Evolutionary conservation across 2,797 vertebrate species (phyloP), one percentile per base, ranked within the genome.

Genomic region (Perdix hodgsoniae): DNA sequence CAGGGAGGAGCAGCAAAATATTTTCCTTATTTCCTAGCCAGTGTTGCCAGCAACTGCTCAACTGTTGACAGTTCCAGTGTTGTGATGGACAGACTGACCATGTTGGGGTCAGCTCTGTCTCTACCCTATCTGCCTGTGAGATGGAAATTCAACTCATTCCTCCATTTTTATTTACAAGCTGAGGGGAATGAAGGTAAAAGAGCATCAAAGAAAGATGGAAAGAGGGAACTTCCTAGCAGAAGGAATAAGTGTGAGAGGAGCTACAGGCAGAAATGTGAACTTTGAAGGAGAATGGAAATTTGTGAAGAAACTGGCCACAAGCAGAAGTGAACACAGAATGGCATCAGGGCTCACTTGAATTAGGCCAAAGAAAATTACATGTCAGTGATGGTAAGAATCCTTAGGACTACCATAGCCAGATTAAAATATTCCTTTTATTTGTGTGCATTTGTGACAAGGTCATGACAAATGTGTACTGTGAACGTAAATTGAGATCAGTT

Each of bases 61-160:
- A 82, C 33, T 84, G 83, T 77, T 96, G 91, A 93, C 83, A 95
- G 64, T 90, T 91, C 61, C 90, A 60, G 67, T 86, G 83, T 54
- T 84, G 83, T 79, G 80, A 67, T 60, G 60, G 90, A 82, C 90
- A 52, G 50, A 54, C 50, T 54, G 37, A 40, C 37, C 17, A 16
- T 1, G 6, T 37, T 21, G 37, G 19, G 29, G 49, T 54, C 49
- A 71, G 52, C 40, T 90, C 71, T 94, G 57, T 61, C 74, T 35
- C 57, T 82, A 86, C 86, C 67, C 1, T 2, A 50, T 71, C 71
- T 89, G 63, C 73, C 80, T 61, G 63, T 19, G 44, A 52, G 47
- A 76, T 49, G 86, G 59, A 91, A 95, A 75, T 87, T 91, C 50
- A 78, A 11, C 27, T 69, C 40, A 33, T 31, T 86, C n/a, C 23